Conservation (phyloP, 2,888 invertebrate genomes). For the Oxystoma pomonae region DNA sequence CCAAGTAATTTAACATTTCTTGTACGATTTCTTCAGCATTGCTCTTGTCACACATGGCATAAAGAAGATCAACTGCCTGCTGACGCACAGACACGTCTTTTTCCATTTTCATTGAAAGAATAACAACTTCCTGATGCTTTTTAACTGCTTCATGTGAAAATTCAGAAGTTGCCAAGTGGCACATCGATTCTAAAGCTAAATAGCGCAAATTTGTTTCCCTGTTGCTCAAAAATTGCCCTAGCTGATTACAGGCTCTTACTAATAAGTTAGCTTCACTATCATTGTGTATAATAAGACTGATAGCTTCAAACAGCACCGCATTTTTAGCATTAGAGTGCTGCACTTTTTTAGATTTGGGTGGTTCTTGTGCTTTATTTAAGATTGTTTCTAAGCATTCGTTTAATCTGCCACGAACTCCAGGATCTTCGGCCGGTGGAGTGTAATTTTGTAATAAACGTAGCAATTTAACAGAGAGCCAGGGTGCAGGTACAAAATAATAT, state of each 20-base stretch:
- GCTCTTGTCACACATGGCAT: conserved; percentile 99
- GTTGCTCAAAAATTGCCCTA: conserved; percentile 96
- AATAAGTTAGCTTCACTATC: conserved; percentile 94
- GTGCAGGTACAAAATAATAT: conserved; percentile 99
- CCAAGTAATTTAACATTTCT: conserved; percentile 98
- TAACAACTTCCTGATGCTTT: conserved; percentile 99
- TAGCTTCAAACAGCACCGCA: conserved; percentile 98
- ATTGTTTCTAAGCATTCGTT: conserved; percentile 98
- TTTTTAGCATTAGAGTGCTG: conserved; percentile 99
- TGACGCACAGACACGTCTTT: conserved; percentile 97
- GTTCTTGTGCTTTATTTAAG: conserved; percentile 97
- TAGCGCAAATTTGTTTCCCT: conserved; percentile 98
- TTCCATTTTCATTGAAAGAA: conserved; percentile 98
- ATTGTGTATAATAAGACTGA: conserved; percentile 98
- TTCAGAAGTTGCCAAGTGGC: conserved; percentile 97
- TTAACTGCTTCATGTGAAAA: conserved; percentile 99
- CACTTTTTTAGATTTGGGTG: conserved; percentile 99
- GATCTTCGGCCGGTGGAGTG: conserved; percentile 94
- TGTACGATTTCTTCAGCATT: conserved; percentile 99
- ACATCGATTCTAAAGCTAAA: conserved; percentile 98
- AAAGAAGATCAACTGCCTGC: conserved; percentile 95
- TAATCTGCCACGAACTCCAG: conserved; percentile 91
- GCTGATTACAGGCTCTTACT: conserved; percentile 96
- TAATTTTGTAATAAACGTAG: conserved; percentile 95
- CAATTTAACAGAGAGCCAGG: conserved; percentile 98